A percentile compares a stretch with the other conserved stretches of the same genome.
phyloP scores from a whole-genome alignment of 2,888 invertebrate species.

The Disparrhopalites patrizii region DNA sequence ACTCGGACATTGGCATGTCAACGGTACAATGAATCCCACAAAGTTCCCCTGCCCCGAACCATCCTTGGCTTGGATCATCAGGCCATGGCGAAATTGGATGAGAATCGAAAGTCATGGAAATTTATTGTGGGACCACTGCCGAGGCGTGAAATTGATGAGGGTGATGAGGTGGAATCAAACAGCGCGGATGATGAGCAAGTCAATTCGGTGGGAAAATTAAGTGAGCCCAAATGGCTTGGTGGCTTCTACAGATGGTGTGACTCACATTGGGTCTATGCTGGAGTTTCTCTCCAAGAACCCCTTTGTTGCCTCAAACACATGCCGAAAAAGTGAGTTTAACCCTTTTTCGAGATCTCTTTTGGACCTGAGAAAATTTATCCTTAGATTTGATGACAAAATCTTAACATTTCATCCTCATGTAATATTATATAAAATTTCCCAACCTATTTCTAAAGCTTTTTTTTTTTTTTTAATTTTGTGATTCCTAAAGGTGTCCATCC shows the following conservation, averaged over 20 bases:
- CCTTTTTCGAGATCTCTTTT: too few species aligned
- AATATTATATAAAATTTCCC: background rate
- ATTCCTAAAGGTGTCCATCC: slow-evolving; percentile 35
- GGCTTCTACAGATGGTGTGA: slow-evolving; percentile 48
- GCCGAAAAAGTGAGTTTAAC: slow-evolving; percentile 41
- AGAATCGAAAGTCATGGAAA: slow-evolving; percentile 40
- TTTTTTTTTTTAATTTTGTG: background rate
- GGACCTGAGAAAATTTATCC: too few species aligned
- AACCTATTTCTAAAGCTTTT: slow-evolving; percentile 6
- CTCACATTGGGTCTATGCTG: slow-evolving; percentile 43
- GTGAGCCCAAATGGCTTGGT: slow-evolving; percentile 45
- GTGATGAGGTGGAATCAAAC: background rate
- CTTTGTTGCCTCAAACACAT: slow-evolving; percentile 44
- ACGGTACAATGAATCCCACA: slow-evolving; percentile 43
- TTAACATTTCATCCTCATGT: background rate
- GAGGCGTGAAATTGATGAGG: slow-evolving; percentile 26
- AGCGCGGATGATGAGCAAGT: slow-evolving; percentile 2
- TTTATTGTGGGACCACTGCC: slow-evolving; percentile 36
- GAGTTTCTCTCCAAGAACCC: slow-evolving; percentile 42
- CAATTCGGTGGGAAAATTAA: slow-evolving; percentile 17
- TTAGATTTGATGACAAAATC: too few species aligned
- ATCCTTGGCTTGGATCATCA: slow-evolving; percentile 34
- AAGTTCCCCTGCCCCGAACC: slow-evolving; percentile 43
- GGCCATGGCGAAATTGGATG: slow-evolving; percentile 39
- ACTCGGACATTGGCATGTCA: slow-evolving; percentile 46